Evolutionary conservation across 2,888 invertebrate genomes (phyloP).

Genomic region (Pilophorus perplexus): DNA sequence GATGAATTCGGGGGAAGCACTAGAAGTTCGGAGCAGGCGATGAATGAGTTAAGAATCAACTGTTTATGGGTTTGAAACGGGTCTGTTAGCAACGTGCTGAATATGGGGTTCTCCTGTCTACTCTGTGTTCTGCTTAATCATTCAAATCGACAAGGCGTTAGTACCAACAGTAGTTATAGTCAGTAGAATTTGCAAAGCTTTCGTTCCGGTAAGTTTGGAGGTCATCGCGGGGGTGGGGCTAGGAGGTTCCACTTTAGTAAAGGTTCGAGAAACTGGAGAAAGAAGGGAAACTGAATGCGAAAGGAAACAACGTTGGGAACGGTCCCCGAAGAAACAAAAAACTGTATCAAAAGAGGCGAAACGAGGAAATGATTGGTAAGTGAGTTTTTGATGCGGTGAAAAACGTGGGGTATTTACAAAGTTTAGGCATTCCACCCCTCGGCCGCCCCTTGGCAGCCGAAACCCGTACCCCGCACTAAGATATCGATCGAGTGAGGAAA

Average conservation of each 20-base stretch:
- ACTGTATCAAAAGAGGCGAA: neutral
- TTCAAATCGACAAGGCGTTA: too few relatives aligned
- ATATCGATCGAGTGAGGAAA: constrained; percentile 38
- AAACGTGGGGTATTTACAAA: constrained; percentile 30
- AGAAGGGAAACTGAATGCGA: too few relatives aligned
- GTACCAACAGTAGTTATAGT: neutral
- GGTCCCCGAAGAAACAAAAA: neutral
- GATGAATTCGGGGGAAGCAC: too few relatives aligned
- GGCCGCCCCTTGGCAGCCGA: constrained; percentile 29
- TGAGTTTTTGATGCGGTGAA: constrained; percentile 13
- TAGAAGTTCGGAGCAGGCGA: neutral
- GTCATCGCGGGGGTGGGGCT: constrained; percentile 38
- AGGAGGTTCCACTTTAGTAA: constrained; percentile 24
- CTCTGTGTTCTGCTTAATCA: too few relatives aligned
- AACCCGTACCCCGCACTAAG: constrained; percentile 37
- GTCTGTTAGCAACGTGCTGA: too few relatives aligned
- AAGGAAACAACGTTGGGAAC: too few relatives aligned
- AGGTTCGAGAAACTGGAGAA: constrained; percentile 1
- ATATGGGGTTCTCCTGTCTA: too few relatives aligned
- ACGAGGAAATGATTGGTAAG: neutral
- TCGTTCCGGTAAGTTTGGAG: constrained; percentile 19
- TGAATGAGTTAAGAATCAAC: constrained; percentile 9
- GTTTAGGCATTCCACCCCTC: constrained; percentile 32
- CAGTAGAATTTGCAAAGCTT: constrained; percentile 14
- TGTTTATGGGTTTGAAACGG: too few relatives aligned